Percentiles rank a stretch among this genome's conserved stretches.
Conservation (phyloP, 2,888 invertebrate species). For the Callyntrura guangdongensis region DNA sequence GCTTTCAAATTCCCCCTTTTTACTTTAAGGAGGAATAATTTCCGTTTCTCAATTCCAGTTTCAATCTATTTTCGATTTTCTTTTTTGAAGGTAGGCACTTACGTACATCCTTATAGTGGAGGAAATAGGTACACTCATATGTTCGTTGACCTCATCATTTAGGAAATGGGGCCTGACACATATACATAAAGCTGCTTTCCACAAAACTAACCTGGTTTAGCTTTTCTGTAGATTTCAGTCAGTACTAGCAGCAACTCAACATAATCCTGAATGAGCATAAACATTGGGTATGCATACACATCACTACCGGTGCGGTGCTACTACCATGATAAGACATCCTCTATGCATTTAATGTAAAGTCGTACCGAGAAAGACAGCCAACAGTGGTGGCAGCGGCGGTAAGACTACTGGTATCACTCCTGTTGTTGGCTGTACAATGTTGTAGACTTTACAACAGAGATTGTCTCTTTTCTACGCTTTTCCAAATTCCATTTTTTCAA, state of each 20-base stretch:
- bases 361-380: constrained; percentile 19
- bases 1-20: constrained; percentile 61
- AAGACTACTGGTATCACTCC: not conserved
- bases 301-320: not conserved
- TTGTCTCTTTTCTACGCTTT: constrained; percentile 23
- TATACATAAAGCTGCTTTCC: constrained; percentile 63
- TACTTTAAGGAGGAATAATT: constrained; percentile 75
- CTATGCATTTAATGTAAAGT: constrained; percentile 35
- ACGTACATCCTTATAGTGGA: not conserved
- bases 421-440: not conserved
- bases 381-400: not conserved
- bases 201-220: constrained; percentile 52
- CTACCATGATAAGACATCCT: not conserved
- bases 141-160: constrained; percentile 77
- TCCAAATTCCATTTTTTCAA: constrained; percentile 35
- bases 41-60: constrained; percentile 76
- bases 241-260: not conserved
- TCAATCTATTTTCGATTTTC: constrained; percentile 78
- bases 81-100: constrained; percentile 14
- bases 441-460: constrained; percentile 24
- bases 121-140: constrained; percentile 57
- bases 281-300: constrained; percentile 25
- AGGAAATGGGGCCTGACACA: constrained; percentile 70
- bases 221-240: constrained; percentile 9
- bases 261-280: constrained; percentile 44